Evolutionary conservation across 2,888 invertebrate species (phyloP), one percentile per base, ranked within the genome.

Genomic region (Andrena hattorfiana): DNA sequence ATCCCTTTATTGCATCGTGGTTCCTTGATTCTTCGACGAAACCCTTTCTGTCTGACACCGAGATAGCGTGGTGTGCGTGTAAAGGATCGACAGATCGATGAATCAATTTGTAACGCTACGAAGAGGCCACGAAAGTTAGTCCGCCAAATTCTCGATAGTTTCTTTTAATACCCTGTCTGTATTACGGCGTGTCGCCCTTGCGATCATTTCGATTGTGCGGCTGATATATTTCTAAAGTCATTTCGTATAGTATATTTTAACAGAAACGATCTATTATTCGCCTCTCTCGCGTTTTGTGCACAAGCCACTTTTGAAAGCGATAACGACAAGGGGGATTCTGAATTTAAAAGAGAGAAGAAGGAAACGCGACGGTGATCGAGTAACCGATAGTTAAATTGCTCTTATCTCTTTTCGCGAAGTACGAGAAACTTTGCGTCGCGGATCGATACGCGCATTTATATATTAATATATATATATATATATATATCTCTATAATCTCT

Each of bases 121-220:
- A 8, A 54, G 32, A 16, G 16, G 79, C 78, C 78, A 81, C 63
- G 85, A 77, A 82, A 73, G 84, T 88, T 83, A 83, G 80, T 88
- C 75, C 87, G 86, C 88, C 82, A 67, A 85, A 89, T 91, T 86
- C 84, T 74, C 84, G 85, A 90, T 87, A 90, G 89, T 91, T 92
- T 89, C 89, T 91, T 90, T 89, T 80, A 85, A 42, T 42, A 42
- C 42, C 83, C 87, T 86, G 80, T 90, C 85, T 86, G 84, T 85
- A 83, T 85, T 60, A 73, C 82, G 78, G 84, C 85, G 84, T 86
- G 87, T 86, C 70, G 70, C 48, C 70, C 42, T 62, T 63, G 66
- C 67, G 76, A 74, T 89, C 80, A 83, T 81, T 81, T 86, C 85
- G 73, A 89, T 83, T 81, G 80, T 77, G 48, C 81, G 75, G 79